Evolutionary conservation across 2,113 vertebrate species (phyloP).

Genomic region (Heterotilapia buettikoferi): DNA sequence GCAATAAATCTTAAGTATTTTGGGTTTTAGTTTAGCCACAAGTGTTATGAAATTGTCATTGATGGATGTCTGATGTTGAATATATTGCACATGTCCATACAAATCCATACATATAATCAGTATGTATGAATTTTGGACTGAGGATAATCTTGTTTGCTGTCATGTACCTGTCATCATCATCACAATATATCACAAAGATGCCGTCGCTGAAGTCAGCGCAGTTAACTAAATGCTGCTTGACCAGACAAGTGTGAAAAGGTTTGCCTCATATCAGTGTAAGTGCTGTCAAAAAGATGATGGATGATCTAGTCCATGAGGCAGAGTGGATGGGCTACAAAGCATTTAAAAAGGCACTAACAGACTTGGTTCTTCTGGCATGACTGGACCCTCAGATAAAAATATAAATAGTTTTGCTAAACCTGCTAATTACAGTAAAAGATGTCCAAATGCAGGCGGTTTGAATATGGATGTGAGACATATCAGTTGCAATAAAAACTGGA

Average conservation of each 20-base stretch:
- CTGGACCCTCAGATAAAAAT: not conserved
- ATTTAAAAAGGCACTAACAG: not conserved
- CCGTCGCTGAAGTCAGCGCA: not conserved
- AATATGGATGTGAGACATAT: not conserved
- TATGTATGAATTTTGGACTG: not conserved
- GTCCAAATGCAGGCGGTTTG: not conserved
- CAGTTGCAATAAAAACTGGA: not conserved
- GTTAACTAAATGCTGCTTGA: slow-evolving; percentile 1
- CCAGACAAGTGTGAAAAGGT: slow-evolving; percentile 6
- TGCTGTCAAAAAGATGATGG: slow-evolving; percentile 22
- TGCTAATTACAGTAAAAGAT: not conserved
- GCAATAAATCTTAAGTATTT: not conserved
- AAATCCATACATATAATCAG: not conserved
- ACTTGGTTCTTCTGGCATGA: not conserved
- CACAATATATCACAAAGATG: not conserved
- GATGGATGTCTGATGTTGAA: not conserved
- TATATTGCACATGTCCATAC: not conserved
- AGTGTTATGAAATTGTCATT: not conserved
- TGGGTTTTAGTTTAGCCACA: not conserved
- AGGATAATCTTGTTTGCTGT: not conserved
- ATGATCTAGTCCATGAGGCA: slow-evolving; percentile 12
- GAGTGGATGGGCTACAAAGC: not conserved
- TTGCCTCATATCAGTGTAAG: not conserved
- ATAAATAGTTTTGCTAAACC: not conserved
- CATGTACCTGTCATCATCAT: not conserved